These are phyloP conservation scores for Pachyramphus minor DNA, from an alignment of 2,113 vertebrate species.

Conservation along the genomic window DNA sequence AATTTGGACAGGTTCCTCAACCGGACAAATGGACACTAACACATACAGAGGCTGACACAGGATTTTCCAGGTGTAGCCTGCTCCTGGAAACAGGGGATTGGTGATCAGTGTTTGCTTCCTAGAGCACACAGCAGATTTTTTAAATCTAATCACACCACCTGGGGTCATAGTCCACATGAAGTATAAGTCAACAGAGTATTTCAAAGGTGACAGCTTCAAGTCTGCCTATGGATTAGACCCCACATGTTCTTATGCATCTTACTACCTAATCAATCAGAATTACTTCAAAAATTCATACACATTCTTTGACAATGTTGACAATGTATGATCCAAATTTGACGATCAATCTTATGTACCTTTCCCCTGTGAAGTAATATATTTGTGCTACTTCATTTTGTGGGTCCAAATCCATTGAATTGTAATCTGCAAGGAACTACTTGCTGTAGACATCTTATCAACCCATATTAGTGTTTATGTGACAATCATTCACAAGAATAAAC, in stretches of 20 bases:
- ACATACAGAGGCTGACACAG: not conserved
- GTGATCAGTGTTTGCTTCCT: not conserved
- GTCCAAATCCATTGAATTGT: conserved; percentile 33
- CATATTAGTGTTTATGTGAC: not conserved
- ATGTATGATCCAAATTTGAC: not conserved
- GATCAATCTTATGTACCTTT: conserved; percentile 3
- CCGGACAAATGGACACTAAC: not conserved
- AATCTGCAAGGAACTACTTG: not conserved
- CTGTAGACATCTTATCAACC: not conserved
- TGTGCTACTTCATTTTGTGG: not conserved
- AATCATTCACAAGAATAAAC: not conserved
- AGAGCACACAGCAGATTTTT: not conserved
- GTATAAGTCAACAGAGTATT: not conserved
- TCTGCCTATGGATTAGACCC: not conserved
- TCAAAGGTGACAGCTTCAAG: not conserved
- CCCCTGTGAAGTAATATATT: conserved; percentile 19
- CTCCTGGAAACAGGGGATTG: not conserved
- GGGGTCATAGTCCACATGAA: not conserved
- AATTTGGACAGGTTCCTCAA: not conserved
- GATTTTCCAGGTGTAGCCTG: not conserved
- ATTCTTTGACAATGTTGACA: not conserved
- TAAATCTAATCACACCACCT: not conserved
- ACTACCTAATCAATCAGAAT: not conserved
- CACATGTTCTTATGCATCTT: not conserved
- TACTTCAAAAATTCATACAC: not conserved